Base-by-base conservation (phyloP, 2,113 vertebrate genomes). In the Danio rerio region DNA sequence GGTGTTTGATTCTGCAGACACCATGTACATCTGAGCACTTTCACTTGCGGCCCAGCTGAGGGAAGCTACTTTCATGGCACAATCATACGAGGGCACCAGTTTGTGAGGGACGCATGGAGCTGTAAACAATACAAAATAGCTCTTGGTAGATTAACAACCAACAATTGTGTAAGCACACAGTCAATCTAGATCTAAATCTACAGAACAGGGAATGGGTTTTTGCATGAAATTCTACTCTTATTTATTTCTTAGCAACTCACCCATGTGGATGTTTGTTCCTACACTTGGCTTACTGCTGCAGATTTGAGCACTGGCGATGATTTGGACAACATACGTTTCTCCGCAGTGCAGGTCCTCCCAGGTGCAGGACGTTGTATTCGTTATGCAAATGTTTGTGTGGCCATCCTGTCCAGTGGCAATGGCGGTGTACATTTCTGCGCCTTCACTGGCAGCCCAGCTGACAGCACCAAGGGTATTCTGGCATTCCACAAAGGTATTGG, bases 311-410 rank as follows among this genome's bases (percentile, higher is more conserved):
- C 72, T 84, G 47, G 94, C 92, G 0, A 90, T 10, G 8, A 94
- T 82, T 0, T 85, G 79, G 5, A 93, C 40, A 0, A 70, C 87
- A 83, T 95, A 95, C 0, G 7, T 7, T 31, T 94, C 90, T 1
- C 94, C 92, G 5, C 94, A 95, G 73, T 88, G 87, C 81, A 95
- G 83, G 77, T 93, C 89, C 0, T 84, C 66, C 90, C 89, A 94
- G 52, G 62, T 87, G 85, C 92, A 94, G 47, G 0, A 79, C 74
- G 89, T 92, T 75, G 45, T 70, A 66, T 87, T 90, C 12, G 92
- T 88, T 83, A 18, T 65, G 71, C 91, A 94, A 42, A 78, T 42
- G 66, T 91, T 86, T 5, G 74, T 78, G 40, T 88, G 88, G 72
- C 70, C 84, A 3, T 92, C 88, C 12, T 58, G 45, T 47, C 88